Evolutionary conservation across 2,888 invertebrate genomes (phyloP).

Genomic region (Prosapia bicincta): DNA sequence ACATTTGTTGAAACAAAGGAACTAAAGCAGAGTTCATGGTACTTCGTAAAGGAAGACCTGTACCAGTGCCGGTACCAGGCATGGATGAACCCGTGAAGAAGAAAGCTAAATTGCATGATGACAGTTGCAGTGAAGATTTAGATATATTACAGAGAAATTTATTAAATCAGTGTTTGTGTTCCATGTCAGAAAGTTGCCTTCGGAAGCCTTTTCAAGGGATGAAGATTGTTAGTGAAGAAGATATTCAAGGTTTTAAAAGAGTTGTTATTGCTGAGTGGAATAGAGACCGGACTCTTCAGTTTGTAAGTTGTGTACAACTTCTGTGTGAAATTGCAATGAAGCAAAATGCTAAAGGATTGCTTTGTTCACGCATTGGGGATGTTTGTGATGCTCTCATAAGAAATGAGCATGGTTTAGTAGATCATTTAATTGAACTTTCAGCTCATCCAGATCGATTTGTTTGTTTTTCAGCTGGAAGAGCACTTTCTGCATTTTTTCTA

Average conservation of each 20-base stretch:
- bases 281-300: slow-evolving; percentile 66
- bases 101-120: slow-evolving; percentile 57
- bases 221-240: slow-evolving; percentile 34
- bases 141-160: slow-evolving; percentile 62
- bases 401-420: slow-evolving; percentile 79
- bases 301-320: slow-evolving; percentile 77
- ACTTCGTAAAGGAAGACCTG: slow-evolving; percentile 52
- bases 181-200: slow-evolving; percentile 65
- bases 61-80: slow-evolving; percentile 52
- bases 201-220: slow-evolving; percentile 65
- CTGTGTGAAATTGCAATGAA: slow-evolving; percentile 81
- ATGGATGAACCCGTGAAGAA: slow-evolving; percentile 85
- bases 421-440: slow-evolving; percentile 76
- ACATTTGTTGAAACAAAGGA: neutral
- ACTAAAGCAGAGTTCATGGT: slow-evolving; percentile 51
- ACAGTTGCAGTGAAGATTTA: slow-evolving; percentile 49
- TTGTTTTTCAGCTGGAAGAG: slow-evolving; percentile 74
- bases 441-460: slow-evolving; percentile 76
- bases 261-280: slow-evolving; percentile 57
- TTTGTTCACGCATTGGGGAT: slow-evolving; percentile 76
- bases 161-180: slow-evolving; percentile 75
- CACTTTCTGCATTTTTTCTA: slow-evolving; percentile 77
- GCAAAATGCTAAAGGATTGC: slow-evolving; percentile 76
- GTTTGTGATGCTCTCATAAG: slow-evolving; percentile 75
- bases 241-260: slow-evolving; percentile 50